A percentile compares a stretch with the other conserved stretches of the same genome.
These are phyloP conservation scores for Anguilla rostrata DNA, from an alignment of 2,113 vertebrate genomes.

Conservation along the genomic window DNA sequence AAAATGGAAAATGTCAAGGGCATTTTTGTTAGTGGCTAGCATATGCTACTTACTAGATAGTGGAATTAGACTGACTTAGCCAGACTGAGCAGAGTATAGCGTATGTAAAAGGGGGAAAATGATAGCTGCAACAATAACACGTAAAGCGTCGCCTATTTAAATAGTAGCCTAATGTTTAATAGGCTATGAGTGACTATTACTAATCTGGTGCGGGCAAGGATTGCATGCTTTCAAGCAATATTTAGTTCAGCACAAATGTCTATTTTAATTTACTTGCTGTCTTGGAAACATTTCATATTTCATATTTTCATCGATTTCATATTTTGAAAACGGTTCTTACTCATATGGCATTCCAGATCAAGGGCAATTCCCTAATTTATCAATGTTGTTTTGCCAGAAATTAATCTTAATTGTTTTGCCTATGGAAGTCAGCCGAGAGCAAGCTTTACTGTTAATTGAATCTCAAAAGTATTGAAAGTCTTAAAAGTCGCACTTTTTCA, in stretches of 20 bases:
- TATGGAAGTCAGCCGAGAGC: neutral
- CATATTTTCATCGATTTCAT: neutral
- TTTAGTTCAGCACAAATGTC: neutral
- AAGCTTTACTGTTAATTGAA: neutral
- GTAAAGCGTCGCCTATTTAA: neutral
- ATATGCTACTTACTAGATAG: neutral
- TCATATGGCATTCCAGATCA: neutral
- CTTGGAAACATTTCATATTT: neutral
- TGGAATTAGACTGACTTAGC: neutral
- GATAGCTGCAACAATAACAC: neutral
- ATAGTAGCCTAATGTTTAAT: neutral
- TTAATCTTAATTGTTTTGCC: too few relatives aligned
- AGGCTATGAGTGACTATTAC: neutral
- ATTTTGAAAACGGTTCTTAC: neutral
- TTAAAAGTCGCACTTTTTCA: neutral
- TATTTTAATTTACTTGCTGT: neutral
- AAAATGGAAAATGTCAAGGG: neutral
- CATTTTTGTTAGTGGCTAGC: neutral
- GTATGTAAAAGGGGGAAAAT: neutral
- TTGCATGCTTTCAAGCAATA: neutral
- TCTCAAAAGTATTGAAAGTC: neutral
- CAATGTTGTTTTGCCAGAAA: too few relatives aligned
- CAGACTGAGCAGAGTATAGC: neutral
- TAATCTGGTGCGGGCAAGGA: neutral
- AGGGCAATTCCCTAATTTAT: neutral